Evolutionary conservation across 2,888 invertebrate genomes (phyloP), one percentile per base, ranked within the genome.

Genomic region (Drosophila phalerata): DNA sequence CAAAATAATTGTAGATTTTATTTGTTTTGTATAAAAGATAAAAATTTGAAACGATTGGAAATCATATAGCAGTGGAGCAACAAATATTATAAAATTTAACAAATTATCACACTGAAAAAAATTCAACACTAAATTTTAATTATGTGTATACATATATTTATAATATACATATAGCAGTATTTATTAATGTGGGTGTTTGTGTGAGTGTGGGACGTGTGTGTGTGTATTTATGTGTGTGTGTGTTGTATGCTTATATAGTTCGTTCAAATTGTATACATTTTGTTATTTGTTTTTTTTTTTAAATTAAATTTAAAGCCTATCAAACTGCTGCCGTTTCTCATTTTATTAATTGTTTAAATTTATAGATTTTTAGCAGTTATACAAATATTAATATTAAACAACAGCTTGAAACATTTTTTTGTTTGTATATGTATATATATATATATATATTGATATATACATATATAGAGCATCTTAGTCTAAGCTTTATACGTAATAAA

Each of bases 71-170:
- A 70, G 53, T 37, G 38, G 51, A 77, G 85, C 80, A 85, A 83
- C 86, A 81, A 79, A 79, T 64, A 57, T 61, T 70, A 81, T 70
- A 83, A 82, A 73, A 79, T 83, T 81, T 78, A 86, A 81, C 88
- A 89, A 87, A 89, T 85, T 89, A 89, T 90, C 88, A 89, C 90
- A 89, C 88, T 90, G 85, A 86, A 88, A 79, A 77, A 81, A 79
- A 80, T 87, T 81, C 78, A 86, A 86, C 86, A 83, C 84, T 85
- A 85, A 79, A 73, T 68, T 81, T 78, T 82, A 82, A 74, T 69
- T 63, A 53, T 63, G 48, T 69, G 22, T 56, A 61, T 69, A 70
- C 57, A 73, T 73, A 51, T 53, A 52, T 45, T 63, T 52, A 47
- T 49, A 43, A 64, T 76, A 60, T 51, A 73, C 61, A 45, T 38